Evolutionary conservation across 2,113 vertebrate genomes (phyloP).

Genomic region (Barbus barbus): DNA sequence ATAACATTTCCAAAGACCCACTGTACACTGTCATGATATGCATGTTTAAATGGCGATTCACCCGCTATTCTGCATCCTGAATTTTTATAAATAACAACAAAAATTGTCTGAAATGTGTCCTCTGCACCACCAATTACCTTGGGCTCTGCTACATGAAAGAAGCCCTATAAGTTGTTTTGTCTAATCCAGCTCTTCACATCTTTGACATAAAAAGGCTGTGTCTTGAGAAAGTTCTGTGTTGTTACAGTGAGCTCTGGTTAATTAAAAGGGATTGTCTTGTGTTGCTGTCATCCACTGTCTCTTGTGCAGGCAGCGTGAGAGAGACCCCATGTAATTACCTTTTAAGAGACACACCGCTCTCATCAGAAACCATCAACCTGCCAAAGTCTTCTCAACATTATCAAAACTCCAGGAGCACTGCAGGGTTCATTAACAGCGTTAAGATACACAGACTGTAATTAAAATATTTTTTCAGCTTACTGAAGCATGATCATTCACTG

Average conservation of each 20-base stretch:
- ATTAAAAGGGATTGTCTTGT: conserved; percentile 48
- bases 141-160: background rate
- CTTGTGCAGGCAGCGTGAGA: conserved; percentile 38
- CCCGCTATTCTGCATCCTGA: background rate
- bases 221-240: conserved; percentile 10
- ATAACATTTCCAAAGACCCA: no score
- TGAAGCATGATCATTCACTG: conserved; percentile 46
- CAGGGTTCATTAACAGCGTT: conserved; percentile 36
- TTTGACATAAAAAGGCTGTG: conserved; percentile 30
- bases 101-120: background rate
- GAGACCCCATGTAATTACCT: conserved; percentile 44
- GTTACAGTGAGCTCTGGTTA: conserved; percentile 38
- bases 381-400: conserved; percentile 44
- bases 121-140: conserved; percentile 2
- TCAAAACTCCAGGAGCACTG: conserved; percentile 29
- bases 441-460: conserved; percentile 43
- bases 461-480: conserved; percentile 35
- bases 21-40: background rate
- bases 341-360: conserved; percentile 33
- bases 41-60: background rate
- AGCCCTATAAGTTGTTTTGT: background rate
- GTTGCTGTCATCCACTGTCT: conserved; percentile 47
- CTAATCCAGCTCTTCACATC: background rate
- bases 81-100: background rate
- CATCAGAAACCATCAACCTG: conserved; percentile 18